Conservation (phyloP, 1,140 invertebrate species). For the Drosophila pallidifrons region DNA sequence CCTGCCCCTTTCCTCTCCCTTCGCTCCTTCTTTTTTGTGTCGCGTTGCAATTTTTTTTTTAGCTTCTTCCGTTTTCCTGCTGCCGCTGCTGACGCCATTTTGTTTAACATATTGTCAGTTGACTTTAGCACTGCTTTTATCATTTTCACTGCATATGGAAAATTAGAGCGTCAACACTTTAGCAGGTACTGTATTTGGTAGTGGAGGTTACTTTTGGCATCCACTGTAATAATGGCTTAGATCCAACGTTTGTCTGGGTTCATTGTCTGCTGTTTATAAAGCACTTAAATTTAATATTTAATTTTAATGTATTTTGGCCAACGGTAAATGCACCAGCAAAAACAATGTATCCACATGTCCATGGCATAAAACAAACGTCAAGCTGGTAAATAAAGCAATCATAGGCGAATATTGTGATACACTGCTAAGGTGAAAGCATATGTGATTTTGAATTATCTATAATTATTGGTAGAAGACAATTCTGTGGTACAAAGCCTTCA, state of each 20-base stretch:
- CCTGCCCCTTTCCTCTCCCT: not conserved
- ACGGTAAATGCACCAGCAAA: slow-evolving; percentile 30
- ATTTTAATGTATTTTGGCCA: slow-evolving; percentile 68
- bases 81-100: slow-evolving; percentile 41
- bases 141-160: slow-evolving; percentile 20
- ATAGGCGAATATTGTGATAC: not conserved
- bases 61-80: slow-evolving; percentile 16
- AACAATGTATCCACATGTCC: slow-evolving; percentile 11
- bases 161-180: slow-evolving; percentile 53
- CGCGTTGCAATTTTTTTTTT: slow-evolving; percentile 40
- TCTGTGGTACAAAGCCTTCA: too few relatives aligned
- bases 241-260: slow-evolving; percentile 33
- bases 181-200: slow-evolving; percentile 22
- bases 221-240: slow-evolving; percentile 1
- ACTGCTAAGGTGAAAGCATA: not conserved
- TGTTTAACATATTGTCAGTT: slow-evolving; percentile 66
- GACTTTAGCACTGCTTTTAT: slow-evolving; percentile 39
- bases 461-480: too few relatives aligned
- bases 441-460: too few relatives aligned
- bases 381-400: not conserved
- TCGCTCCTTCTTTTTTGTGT: slow-evolving; percentile 10
- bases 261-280: slow-evolving; percentile 70
- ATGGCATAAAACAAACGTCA: slow-evolving; percentile 1
- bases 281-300: slow-evolving; percentile 80
- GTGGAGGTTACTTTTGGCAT: not conserved